Evolutionary conservation across 1,140 invertebrate species (phyloP), one percentile per base, ranked within the genome.

Genomic region (Aphelinus certus): DNA sequence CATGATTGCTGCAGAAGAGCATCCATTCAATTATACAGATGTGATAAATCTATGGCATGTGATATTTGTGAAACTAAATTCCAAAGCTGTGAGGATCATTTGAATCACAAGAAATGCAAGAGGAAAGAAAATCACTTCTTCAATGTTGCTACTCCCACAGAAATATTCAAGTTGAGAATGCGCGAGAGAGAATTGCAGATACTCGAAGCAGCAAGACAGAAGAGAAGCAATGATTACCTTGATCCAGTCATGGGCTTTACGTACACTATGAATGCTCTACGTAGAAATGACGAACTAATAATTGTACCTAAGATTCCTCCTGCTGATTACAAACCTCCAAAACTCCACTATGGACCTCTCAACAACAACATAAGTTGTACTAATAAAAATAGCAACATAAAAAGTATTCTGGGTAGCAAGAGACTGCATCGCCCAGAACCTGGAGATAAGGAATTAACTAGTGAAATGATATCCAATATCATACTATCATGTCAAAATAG

Each of bases 101-200:
- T 85, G 47, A 72, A 81, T 71, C 87, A 88, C 55, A 82, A 79
- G 43, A 84, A 83, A 53, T 88, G 87, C 55, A 83, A 69, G n/a
- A 81, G 81, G n/a, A 83, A 81, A 58, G n/a, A 81, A 3, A 78
- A 76, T 7, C 87, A 87, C 55, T 76, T 80, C 7, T 84, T 87
- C 70, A 87, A 87, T 64, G 77, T 81, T 51, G 79, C 75, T 0
- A 78, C 79, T 60, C 73, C 79, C 55, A 76, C 73, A 1, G 78
- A 85, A 60, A 79, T 88, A n/a, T 49, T 84, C 55, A 82, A 82
- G 51, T 79, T 82, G 53, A 81, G 82, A 73, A 86, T 87, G 84
- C 80, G 85, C 3, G 80, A 85, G 47, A 77, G 83, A n/a, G 87
- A 88, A 64, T 57, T 87, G 3, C 84, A 88, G 67, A 79, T 87